A percentile compares a stretch with the other conserved stretches of the same genome.
phyloP scores from a whole-genome alignment of 2,797 vertebrate genomes.

The Sebastes matsubarae region DNA sequence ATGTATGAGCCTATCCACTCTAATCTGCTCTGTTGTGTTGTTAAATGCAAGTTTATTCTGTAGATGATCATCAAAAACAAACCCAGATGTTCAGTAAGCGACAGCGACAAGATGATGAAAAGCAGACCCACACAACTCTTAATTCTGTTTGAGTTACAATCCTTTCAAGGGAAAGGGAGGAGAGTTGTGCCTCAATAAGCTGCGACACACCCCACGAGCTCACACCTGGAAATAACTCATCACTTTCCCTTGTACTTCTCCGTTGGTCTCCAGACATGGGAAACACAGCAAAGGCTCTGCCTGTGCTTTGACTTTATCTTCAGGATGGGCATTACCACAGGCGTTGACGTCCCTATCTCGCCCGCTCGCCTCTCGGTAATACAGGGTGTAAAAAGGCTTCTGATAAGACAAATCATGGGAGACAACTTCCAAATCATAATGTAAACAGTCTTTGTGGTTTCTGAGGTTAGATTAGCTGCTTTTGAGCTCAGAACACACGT shows the following conservation, averaged over 20 bases:
- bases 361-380: conserved; percentile 28
- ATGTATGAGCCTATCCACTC: neutral
- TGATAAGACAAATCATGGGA: conserved; percentile 58
- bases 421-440: conserved; percentile 40
- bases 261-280: conserved; percentile 48
- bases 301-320: conserved; percentile 63
- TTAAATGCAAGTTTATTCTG: neutral
- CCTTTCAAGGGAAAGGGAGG: conserved; percentile 18
- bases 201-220: conserved; percentile 40
- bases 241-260: conserved; percentile 43
- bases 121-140: neutral
- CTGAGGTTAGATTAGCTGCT: conserved; percentile 34
- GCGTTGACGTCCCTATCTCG: conserved; percentile 67
- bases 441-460: conserved; percentile 15
- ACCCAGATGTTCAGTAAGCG: neutral
- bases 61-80: neutral
- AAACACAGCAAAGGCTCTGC: conserved; percentile 59
- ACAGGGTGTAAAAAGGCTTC: conserved; percentile 66
- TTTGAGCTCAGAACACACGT: conserved; percentile 13
- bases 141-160: conserved; percentile 12
- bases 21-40: neutral
- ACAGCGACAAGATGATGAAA: neutral
- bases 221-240: conserved; percentile 72
- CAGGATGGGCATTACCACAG: conserved; percentile 77
- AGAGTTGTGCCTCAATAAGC: conserved; percentile 22